Percentiles rank a stretch among this genome's conserved stretches.
These are phyloP conservation scores for Crenichthys baileyi DNA, from an alignment of 2,797 vertebrate species.

Conservation along the genomic window DNA sequence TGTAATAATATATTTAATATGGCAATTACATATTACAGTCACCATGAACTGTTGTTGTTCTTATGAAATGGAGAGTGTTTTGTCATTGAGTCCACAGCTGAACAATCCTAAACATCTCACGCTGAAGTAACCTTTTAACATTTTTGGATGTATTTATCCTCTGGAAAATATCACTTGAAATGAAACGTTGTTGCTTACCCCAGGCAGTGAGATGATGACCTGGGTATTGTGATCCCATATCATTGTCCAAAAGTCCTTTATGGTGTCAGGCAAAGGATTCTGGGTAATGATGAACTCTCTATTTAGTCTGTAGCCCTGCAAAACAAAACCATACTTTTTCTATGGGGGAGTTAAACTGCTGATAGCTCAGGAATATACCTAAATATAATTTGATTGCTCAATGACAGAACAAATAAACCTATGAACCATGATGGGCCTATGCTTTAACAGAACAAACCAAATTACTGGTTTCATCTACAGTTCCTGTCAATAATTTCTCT, in stretches of 20 bases:
- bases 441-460: neutral
- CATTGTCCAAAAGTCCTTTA: constrained; percentile 98
- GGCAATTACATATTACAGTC: neutral
- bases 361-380: neutral
- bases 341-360: neutral
- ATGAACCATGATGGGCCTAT: neutral
- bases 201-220: constrained; percentile 89
- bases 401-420: neutral
- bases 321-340: constrained; percentile 10
- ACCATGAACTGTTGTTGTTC: neutral
- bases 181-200: constrained; percentile 38
- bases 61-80: neutral
- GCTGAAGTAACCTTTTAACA: neutral
- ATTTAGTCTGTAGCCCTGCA: constrained; percentile 91
- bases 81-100: neutral
- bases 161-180: neutral
- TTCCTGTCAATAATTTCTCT: neutral
- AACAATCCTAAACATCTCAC: no score
- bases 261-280: constrained; percentile 89
- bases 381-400: neutral
- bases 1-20: neutral
- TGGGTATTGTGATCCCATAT: constrained; percentile 95
- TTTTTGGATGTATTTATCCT: neutral
- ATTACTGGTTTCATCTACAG: neutral
- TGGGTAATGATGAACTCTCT: constrained; percentile 95